These are phyloP conservation scores for Ramphastos sulfuratus DNA, from an alignment of 2,113 vertebrate genomes.

Conservation along the genomic window DNA sequence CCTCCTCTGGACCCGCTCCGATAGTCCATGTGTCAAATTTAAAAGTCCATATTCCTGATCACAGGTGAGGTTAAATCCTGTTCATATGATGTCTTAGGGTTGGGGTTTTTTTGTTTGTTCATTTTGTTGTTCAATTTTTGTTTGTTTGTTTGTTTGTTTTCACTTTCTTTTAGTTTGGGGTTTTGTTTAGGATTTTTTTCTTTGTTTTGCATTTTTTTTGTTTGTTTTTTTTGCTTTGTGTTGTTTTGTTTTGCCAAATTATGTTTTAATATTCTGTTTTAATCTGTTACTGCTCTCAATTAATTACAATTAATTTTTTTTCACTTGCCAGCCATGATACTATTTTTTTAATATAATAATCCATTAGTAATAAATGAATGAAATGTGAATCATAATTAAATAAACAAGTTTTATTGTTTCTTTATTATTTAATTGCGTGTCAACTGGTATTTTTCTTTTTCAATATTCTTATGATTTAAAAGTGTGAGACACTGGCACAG, in stretches of 20 bases:
- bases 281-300: not conserved
- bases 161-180: too few species aligned
- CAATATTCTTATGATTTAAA: not conserved
- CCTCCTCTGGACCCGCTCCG: too few species aligned
- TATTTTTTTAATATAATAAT: not conserved
- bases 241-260: not conserved
- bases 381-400: constrained; percentile 15
- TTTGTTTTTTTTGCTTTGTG: too few species aligned
- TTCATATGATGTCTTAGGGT: not conserved
- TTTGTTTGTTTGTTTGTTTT: too few species aligned
- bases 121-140: too few species aligned
- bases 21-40: not conserved
- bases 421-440: constrained; percentile 1
- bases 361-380: not conserved
- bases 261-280: not conserved
- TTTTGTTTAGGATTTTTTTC: not conserved
- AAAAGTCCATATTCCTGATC: not conserved
- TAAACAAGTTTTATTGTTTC: not conserved
- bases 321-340: not conserved
- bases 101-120: too few species aligned
- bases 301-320: constrained; percentile 20
- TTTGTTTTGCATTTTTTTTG: too few species aligned
- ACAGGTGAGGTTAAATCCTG: not conserved
- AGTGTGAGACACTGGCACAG: not conserved
- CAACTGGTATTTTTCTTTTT: not conserved